Evolutionary conservation across 2,797 vertebrate genomes (phyloP).

Genomic region (Scomberomorus guttatus): DNA sequence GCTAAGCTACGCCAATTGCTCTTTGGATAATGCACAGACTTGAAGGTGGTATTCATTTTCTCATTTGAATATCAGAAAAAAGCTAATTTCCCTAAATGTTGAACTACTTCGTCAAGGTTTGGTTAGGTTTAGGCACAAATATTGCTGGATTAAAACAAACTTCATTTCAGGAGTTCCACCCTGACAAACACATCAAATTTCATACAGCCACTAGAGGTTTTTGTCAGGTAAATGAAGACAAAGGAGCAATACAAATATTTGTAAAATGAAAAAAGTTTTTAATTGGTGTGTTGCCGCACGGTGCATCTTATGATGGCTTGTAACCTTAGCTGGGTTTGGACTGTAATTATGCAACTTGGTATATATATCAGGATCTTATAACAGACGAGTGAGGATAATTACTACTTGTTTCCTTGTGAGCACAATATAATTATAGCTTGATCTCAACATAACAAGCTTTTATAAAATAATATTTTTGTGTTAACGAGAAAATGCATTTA

Average conservation of each 20-base stretch:
- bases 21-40: too few relatives aligned
- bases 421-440: slow-evolving; percentile 38
- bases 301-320: not conserved
- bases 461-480: slow-evolving; percentile 14
- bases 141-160: too few relatives aligned
- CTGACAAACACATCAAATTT: too few relatives aligned
- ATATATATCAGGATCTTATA: slow-evolving; percentile 30
- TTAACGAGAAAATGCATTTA: not conserved
- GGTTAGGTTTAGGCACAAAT: not conserved
- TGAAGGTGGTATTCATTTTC: too few relatives aligned
- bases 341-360: slow-evolving; percentile 33
- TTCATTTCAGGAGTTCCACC: too few relatives aligned
- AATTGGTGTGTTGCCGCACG: not conserved
- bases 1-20: too few relatives aligned
- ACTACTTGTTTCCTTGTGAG: slow-evolving; percentile 19
- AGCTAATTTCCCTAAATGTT: too few relatives aligned
- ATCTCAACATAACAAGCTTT: slow-evolving; percentile 24
- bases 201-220: not conserved
- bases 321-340: not conserved
- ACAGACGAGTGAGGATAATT: slow-evolving; percentile 37
- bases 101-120: too few relatives aligned
- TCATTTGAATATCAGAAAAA: too few relatives aligned
- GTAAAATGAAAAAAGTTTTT: not conserved
- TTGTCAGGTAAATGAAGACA: not conserved
- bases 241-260: not conserved